phyloP scores from a whole-genome alignment of 2,113 vertebrate species.

The Melospiza georgiana region DNA sequence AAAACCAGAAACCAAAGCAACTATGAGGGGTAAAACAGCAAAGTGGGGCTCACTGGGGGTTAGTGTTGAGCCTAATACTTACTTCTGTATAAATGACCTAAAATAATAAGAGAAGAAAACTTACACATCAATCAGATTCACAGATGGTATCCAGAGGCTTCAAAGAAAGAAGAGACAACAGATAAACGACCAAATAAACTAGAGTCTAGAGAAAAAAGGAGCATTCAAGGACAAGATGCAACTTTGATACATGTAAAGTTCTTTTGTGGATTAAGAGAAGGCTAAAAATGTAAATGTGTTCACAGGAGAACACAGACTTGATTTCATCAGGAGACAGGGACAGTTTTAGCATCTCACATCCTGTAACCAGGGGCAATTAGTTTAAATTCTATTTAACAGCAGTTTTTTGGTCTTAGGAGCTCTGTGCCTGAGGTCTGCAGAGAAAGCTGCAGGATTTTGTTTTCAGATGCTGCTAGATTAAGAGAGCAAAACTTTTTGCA shows the following conservation, averaged over 20 bases:
- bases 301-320: not conserved
- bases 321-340: not conserved
- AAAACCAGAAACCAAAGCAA: not conserved
- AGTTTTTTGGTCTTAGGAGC: not conserved
- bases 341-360: not conserved
- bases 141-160: constrained; percentile 20
- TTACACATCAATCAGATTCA: not conserved
- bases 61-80: not conserved
- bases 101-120: constrained; percentile 21
- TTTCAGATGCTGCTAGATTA: not conserved
- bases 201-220: not conserved
- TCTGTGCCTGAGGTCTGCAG: not conserved
- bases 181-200: not conserved
- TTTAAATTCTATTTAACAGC: not conserved
- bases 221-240: not conserved
- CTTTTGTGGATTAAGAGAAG: not conserved
- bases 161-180: not conserved
- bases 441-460: not conserved
- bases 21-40: not conserved
- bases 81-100: not conserved
- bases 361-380: not conserved
- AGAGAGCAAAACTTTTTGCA: not conserved
- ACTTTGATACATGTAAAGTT: not conserved
- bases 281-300: not conserved
- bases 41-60: not conserved